Percentiles rank a stretch among this genome's conserved stretches.
These are phyloP conservation scores for Hormiphora californensis DNA, from an alignment of 37 sponge, comb jelly and placozoan species.

Conservation along the genomic window DNA sequence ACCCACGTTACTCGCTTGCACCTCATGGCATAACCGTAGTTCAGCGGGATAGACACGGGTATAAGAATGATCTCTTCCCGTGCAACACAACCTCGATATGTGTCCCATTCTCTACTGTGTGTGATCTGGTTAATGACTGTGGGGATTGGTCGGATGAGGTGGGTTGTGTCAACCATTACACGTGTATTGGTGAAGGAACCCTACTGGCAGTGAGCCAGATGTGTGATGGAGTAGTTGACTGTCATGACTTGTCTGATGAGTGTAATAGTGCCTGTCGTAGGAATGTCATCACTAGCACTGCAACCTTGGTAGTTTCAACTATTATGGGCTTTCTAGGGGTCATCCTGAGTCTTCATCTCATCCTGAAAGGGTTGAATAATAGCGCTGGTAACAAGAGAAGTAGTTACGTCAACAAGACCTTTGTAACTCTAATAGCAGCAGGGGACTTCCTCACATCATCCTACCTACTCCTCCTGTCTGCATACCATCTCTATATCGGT, in stretches of 20 bases:
- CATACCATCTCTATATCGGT: background rate
- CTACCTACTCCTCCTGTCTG: background rate
- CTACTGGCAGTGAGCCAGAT: background rate
- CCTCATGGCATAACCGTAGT: too few relatives aligned
- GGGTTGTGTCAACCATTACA: background rate
- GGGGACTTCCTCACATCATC: background rate
- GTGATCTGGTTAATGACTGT: background rate
- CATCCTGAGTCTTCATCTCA: too few relatives aligned
- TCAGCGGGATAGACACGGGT: too few relatives aligned
- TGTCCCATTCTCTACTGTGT: background rate
- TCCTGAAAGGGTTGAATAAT: too few relatives aligned
- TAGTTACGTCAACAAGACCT: background rate
- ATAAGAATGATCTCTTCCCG: too few relatives aligned
- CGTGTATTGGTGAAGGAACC: background rate
- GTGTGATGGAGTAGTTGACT: background rate
- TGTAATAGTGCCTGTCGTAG: background rate
- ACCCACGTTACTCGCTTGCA: too few relatives aligned
- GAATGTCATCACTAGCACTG: background rate
- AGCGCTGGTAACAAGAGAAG: too few relatives aligned
- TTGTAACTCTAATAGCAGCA: background rate
- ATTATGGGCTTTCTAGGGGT: too few relatives aligned
- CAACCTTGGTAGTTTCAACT: too few relatives aligned
- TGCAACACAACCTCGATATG: too few relatives aligned
- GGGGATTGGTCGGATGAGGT: background rate
- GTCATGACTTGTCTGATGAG: background rate